phyloP scores from a whole-genome alignment of 2,113 vertebrate genomes.

The Numida meleagris region DNA sequence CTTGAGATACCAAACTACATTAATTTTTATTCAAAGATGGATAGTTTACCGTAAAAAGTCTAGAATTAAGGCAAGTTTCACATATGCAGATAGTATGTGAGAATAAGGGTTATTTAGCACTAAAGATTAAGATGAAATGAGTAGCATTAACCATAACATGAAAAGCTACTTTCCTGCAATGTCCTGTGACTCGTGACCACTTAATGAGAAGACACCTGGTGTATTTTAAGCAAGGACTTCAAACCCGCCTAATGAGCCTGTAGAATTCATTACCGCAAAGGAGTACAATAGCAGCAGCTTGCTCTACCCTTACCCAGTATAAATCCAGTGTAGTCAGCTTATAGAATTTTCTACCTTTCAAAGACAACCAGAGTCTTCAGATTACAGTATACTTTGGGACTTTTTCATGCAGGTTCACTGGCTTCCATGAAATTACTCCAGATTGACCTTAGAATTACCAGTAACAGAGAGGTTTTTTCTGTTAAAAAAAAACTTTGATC shows the following conservation, averaged over 20 bases:
- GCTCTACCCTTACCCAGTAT: neutral
- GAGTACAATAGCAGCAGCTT: neutral
- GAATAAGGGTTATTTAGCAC: neutral
- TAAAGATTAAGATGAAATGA: neutral
- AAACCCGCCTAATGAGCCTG: neutral
- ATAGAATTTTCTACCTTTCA: neutral
- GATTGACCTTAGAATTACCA: neutral
- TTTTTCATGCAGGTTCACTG: neutral
- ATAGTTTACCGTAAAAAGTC: neutral
- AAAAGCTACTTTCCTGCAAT: neutral
- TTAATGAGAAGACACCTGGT: neutral
- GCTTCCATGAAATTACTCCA: neutral
- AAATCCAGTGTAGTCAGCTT: neutral
- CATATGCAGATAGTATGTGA: neutral
- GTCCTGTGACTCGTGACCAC: neutral
- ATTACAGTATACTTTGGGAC: neutral
- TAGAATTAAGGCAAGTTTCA: neutral
- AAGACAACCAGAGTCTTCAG: neutral
- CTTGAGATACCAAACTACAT: neutral
- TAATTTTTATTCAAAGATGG: neutral
- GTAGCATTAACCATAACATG: neutral
- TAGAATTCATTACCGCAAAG: neutral
- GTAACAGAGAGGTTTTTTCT: neutral
- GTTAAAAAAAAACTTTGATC: neutral
- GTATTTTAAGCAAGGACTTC: neutral